A percentile compares a stretch with the other conserved stretches of the same genome.
Evolutionary conservation across 2,797 vertebrate genomes (phyloP).

Genomic region (Anguilla pacifica): DNA sequence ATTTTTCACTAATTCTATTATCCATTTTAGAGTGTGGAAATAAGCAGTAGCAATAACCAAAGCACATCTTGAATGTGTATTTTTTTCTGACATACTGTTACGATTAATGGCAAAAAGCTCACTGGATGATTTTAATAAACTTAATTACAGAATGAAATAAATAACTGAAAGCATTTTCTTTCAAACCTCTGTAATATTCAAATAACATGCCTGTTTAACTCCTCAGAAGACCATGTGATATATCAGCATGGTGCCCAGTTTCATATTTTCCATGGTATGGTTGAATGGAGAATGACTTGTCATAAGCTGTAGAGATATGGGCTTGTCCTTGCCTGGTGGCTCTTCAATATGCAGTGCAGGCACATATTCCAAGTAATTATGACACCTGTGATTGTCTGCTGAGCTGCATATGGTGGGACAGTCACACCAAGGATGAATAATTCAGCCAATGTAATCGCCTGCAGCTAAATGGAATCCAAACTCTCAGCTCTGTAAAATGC

Average conservation of each 20-base stretch:
- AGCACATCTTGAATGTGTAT: neutral
- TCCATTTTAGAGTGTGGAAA: neutral
- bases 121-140: neutral
- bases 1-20: neutral
- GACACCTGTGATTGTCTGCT: conserved; percentile 1
- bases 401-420: neutral
- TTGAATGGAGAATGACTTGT: neutral
- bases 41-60: neutral
- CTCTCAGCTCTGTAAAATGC: neutral
- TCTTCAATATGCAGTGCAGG: neutral
- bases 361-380: neutral
- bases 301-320: neutral
- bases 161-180: neutral
- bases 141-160: neutral
- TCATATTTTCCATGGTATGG: neutral
- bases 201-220: neutral
- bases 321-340: neutral
- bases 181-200: neutral
- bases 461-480: neutral
- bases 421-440: neutral
- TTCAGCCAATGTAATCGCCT: conserved; percentile 3
- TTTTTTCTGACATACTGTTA: neutral
- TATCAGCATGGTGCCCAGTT: neutral
- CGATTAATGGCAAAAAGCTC: neutral
- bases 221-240: neutral